Base-by-base conservation (phyloP, 1,140 invertebrate species). In the Pachyrhynchus sulphureomaculatus region DNA sequence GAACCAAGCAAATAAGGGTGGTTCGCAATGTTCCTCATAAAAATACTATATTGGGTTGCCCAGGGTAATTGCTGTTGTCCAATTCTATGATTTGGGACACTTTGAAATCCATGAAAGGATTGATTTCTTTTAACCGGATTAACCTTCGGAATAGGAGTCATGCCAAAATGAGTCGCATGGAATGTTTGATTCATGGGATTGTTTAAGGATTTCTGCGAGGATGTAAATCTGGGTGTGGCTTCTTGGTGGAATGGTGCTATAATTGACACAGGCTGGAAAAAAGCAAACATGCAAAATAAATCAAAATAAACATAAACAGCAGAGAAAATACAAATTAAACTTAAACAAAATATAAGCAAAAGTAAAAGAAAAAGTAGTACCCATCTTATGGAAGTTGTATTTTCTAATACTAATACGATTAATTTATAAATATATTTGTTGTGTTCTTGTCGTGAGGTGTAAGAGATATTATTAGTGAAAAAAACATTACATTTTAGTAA, bases 231-330 rank as follows among this genome's bases (percentile, higher is more conserved):
- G 10, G 6, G 41, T 12, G 17, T 51, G 18, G 56, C 63, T 65
- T 63, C 65, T 55, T 75, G 72, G 42, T 70, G 59, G 55, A 75
- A 75, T 33, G 75, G 73, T 32, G 74, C 68, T 65, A 76, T 76
- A 51, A 76, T 63, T 54, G 75, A 76, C 42, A 76, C 68, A n/a
- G 75, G 75, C 75, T 76, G 75, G 57, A 72, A 75, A 69, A 71
- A 54, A 34, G 34, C 10, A 55, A 51, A 69, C 64, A 72, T 70
- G 71, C 69, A 69, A 73, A 68, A 66, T 58, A 70, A 70, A 63
- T 48, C 64, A 64, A 62, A 64, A 54, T n/a, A 41, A 52, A 61
- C 2, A 23, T 15, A 41, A 47, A 45, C 29, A 57, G 32, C 21
- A 44, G 15, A 53, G 3, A 44, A 41, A 49, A 37, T n/a, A 51